These are phyloP conservation scores for Tiliacea citrago DNA, from an alignment of 2,888 invertebrate genomes.

Conservation along the genomic window DNA sequence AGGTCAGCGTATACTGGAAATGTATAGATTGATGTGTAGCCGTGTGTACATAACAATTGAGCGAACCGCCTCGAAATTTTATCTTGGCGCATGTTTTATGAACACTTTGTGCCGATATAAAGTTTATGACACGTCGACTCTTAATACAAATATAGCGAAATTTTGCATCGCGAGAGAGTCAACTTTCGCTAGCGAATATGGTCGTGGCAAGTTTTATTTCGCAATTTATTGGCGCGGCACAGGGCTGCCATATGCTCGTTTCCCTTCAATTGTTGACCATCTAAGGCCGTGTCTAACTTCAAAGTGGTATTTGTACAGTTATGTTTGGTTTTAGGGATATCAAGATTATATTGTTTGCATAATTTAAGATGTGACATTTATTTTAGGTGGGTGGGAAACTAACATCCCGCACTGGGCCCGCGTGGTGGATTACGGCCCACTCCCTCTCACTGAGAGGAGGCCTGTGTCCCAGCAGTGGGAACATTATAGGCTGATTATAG, in stretches of 20 bases:
- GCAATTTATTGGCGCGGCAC: conserved; percentile 67
- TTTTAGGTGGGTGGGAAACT: conserved; percentile 9
- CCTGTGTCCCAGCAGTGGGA: no score
- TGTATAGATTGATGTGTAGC: no score
- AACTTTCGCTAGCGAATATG: conserved; percentile 87
- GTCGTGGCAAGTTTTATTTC: conserved; percentile 78
- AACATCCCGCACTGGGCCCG: no score
- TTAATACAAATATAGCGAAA: conserved; percentile 81
- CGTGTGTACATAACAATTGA: conserved; percentile 57
- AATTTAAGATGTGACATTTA: conserved; percentile 24
- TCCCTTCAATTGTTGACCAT: conserved; percentile 65
- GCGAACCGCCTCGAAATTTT: conserved; percentile 35
- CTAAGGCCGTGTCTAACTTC: conserved; percentile 63
- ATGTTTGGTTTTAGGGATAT: conserved; percentile 41
- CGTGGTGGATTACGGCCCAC: no score
- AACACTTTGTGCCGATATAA: conserved; percentile 69
- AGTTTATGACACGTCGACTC: conserved; percentile 76
- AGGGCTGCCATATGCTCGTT: conserved; percentile 67
- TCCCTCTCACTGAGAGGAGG: no score
- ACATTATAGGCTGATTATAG: no score
- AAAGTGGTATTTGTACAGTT: conserved; percentile 46
- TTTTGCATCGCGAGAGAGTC: conserved; percentile 76
- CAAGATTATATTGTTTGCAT: conserved; percentile 52
- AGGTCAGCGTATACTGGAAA: no score
- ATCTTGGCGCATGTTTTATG: conserved; percentile 65